Conservation (phyloP, 35 echinoderm and acorn worm species). For the Heliocidaris erythrogramma region DNA sequence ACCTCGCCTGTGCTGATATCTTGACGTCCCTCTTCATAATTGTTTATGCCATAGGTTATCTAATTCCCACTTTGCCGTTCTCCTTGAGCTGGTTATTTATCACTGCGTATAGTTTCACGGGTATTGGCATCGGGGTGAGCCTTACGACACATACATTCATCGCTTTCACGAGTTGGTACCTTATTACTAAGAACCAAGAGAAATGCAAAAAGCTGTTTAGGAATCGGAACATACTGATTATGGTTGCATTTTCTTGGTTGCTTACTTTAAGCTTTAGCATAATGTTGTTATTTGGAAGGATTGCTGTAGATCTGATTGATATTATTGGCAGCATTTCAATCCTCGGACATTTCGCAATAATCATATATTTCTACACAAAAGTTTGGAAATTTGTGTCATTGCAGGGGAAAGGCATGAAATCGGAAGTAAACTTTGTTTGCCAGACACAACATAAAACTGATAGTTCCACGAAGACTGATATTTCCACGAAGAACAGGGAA, state of each 20-base stretch:
- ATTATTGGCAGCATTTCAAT: too few relatives aligned
- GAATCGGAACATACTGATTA: background rate
- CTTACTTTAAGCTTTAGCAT: background rate
- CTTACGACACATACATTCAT: background rate
- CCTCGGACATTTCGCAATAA: too few relatives aligned
- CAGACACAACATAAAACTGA: background rate
- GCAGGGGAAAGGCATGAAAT: background rate
- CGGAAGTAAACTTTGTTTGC: background rate
- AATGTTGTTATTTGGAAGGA: background rate
- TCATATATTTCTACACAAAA: too few relatives aligned
- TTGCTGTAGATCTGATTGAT: background rate
- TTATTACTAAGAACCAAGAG: background rate
- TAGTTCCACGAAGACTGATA: background rate
- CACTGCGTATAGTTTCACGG: background rate
- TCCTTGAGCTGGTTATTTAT: too few relatives aligned
- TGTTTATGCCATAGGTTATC: background rate
- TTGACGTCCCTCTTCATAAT: constrained; percentile 57
- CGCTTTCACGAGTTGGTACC: background rate
- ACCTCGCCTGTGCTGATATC: constrained; percentile 67
- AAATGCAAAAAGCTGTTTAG: background rate
- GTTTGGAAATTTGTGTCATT: too few relatives aligned
- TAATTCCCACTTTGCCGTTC: background rate
- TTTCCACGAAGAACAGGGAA: too few relatives aligned
- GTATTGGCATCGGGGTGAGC: background rate
- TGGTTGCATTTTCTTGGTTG: background rate